These are phyloP conservation scores for Phanerotoma sp. DNA, from an alignment of 2,888 invertebrate species.

Conservation along the genomic window DNA sequence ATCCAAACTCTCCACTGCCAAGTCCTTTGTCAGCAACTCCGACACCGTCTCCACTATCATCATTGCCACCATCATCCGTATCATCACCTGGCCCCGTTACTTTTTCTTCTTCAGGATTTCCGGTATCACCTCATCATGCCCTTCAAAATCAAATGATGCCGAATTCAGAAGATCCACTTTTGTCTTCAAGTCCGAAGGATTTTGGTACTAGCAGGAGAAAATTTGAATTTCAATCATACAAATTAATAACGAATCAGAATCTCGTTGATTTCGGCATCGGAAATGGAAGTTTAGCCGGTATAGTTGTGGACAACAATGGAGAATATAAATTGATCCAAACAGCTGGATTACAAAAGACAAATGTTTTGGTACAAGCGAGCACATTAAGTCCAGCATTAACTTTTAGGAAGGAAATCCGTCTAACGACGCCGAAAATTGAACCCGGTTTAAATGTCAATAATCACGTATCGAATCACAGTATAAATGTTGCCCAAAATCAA, in stretches of 20 bases:
- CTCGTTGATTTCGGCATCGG: slow-evolving; percentile 61
- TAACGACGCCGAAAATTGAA: slow-evolving; percentile 47
- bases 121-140: slow-evolving; percentile 58
- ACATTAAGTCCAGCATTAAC: slow-evolving; percentile 50
- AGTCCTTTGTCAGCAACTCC: slow-evolving; percentile 67
- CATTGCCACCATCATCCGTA: slow-evolving; percentile 55
- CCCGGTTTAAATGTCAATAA: slow-evolving; percentile 38
- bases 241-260: slow-evolving; percentile 60
- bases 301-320: slow-evolving; percentile 65
- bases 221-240: slow-evolving; percentile 64
- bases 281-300: slow-evolving; percentile 62
- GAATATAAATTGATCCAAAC: slow-evolving; percentile 66
- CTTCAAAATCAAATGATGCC: slow-evolving; percentile 83
- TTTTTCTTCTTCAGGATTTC: slow-evolving; percentile 52
- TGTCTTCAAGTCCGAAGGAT: slow-evolving; percentile 83
- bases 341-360: slow-evolving; percentile 57
- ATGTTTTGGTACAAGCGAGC: slow-evolving; percentile 51
- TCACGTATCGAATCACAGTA: slow-evolving; percentile 29
- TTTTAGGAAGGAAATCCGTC: slow-evolving; percentile 51
- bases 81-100: slow-evolving; percentile 51
- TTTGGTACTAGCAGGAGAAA: slow-evolving; percentile 61
- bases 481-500: slow-evolving; percentile 25
- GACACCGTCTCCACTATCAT: slow-evolving; percentile 59
- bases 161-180: slow-evolving; percentile 81
- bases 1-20: slow-evolving; percentile 62